phyloP scores from a whole-genome alignment of 2,797 vertebrate genomes.

The Lateolabrax maculatus region DNA sequence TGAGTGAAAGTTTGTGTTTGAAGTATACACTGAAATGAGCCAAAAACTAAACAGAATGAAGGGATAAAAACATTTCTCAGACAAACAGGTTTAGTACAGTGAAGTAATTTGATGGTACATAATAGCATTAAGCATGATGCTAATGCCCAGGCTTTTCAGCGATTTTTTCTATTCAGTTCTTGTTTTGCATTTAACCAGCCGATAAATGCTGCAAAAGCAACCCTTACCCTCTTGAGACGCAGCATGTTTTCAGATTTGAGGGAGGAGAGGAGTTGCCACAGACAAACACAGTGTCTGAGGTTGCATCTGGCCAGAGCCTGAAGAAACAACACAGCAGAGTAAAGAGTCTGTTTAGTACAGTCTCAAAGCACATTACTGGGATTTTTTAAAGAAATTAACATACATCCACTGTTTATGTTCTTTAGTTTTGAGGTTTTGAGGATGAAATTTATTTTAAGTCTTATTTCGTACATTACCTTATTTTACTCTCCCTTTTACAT shows the following conservation, averaged over 20 bases:
- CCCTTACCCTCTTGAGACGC: constrained; percentile 84
- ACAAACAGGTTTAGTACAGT: background rate
- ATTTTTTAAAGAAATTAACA: background rate
- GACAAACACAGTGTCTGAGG: constrained; percentile 85
- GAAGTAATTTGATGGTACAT: background rate
- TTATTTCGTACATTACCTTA: no score
- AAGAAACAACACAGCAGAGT: constrained; percentile 34
- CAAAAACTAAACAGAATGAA: background rate
- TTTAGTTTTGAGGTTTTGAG: no score
- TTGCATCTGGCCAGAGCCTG: constrained; percentile 86
- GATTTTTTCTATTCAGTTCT: background rate
- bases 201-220: background rate
- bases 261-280: constrained; percentile 91
- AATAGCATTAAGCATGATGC: background rate
- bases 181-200: background rate
- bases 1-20: background rate
- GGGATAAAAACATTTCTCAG: background rate
- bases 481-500: no score
- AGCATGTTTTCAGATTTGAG: constrained; percentile 89
- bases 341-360: background rate
- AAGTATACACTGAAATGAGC: background rate
- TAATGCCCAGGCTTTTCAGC: background rate
- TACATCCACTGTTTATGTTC: background rate
- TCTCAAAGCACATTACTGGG: background rate
- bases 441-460: no score